Conservation (phyloP, 2,797 vertebrate genomes). For the Rhinatrema bivittatum region DNA sequence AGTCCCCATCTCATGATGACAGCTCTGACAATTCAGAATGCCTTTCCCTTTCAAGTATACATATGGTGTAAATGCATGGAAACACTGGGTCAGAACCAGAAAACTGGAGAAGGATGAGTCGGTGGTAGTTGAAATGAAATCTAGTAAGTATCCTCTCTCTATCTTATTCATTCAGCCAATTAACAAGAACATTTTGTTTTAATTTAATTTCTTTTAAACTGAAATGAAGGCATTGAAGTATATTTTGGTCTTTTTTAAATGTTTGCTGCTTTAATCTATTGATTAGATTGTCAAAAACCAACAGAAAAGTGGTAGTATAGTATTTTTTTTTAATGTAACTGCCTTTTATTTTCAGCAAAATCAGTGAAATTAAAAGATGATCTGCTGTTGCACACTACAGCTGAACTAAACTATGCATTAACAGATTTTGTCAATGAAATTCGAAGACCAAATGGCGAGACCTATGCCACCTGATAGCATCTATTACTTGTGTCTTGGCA, state of each 20-base stretch:
- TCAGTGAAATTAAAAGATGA: slow-evolving; percentile 72
- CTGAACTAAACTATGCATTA: slow-evolving; percentile 75
- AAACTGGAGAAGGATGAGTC: slow-evolving; percentile 54
- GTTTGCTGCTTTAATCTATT: no score
- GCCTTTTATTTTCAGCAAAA: slow-evolving; percentile 58
- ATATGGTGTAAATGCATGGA: slow-evolving; percentile 90
- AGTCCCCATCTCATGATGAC: slow-evolving; percentile 54
- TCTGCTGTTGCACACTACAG: slow-evolving; percentile 71
- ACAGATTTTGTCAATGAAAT: slow-evolving; percentile 83
- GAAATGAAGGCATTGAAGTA: no score
- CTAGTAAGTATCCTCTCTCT: slow-evolving; percentile 53
- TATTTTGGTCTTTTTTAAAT: no score
- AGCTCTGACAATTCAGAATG: slow-evolving; percentile 59
- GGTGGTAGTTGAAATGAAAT: slow-evolving; percentile 57
- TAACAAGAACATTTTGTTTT: no score
- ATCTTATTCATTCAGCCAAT: no score
- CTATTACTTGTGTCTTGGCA: slow-evolving; percentile 94
- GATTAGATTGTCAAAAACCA: no score
- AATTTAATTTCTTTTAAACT: no score
- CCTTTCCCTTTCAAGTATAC: slow-evolving; percentile 76
- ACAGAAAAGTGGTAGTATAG: no score
- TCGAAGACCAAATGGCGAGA: slow-evolving; percentile 80
- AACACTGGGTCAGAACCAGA: slow-evolving; percentile 78
- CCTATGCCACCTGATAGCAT: slow-evolving; percentile 92
- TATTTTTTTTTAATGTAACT: no score